These are phyloP conservation scores for Rhopalosiphum nymphaeae DNA, from an alignment of 2,888 invertebrate genomes.

Conservation along the genomic window DNA sequence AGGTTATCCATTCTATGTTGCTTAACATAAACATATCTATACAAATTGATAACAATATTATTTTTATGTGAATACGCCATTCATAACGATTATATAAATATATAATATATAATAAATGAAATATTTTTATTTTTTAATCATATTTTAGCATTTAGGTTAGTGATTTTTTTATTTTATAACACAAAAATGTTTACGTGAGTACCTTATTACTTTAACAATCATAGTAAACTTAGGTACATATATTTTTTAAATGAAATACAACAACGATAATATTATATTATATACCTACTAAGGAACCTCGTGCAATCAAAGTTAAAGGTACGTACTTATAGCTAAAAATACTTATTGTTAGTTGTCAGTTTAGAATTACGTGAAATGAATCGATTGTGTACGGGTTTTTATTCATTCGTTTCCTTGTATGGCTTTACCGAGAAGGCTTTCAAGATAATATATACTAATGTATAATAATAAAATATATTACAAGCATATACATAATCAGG, in stretches of 20 bases:
- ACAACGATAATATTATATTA: neutral
- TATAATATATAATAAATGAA: neutral
- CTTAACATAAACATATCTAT: neutral
- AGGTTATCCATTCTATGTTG: neutral
- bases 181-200: neutral
- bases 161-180: neutral
- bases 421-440: conserved; percentile 45
- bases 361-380: conserved; percentile 39
- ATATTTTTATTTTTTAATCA: neutral
- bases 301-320: neutral
- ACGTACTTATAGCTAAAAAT: neutral
- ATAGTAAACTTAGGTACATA: neutral
- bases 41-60: neutral
- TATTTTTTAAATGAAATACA: neutral
- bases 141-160: neutral
- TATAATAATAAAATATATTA: conserved; percentile 3
- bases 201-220: neutral
- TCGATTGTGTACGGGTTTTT: conserved; percentile 34
- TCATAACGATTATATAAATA: neutral
- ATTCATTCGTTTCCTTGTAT: conserved; percentile 21
- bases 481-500: neutral
- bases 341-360: neutral
- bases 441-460: conserved; percentile 19
- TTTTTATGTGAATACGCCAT: neutral
- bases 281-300: neutral